Base-by-base conservation (phyloP, 2,113 vertebrate species). In the Saguinus imperator region DNA sequence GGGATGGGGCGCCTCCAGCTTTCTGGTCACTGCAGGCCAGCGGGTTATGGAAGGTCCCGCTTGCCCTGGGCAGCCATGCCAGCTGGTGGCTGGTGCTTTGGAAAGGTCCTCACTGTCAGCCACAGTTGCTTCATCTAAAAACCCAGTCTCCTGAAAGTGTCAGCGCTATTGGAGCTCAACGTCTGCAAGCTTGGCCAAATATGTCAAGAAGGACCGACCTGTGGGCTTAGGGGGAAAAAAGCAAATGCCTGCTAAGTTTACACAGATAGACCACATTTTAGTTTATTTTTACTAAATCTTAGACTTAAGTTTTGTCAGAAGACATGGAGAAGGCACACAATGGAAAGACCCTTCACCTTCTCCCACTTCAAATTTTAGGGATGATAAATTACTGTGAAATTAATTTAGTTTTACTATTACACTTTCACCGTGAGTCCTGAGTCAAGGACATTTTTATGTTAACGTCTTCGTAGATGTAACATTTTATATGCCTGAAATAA, bases 381-480 rank as follows among this genome's bases (percentile, higher is more conserved):
- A 86, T 83, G 77, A 91, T 96, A 95, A 98, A 97, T 97, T 89
- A 92, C 96, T 68, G 0, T 91, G 92, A 97, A 97, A 97, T 97
- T 96, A 96, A 97, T 94, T 97, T 89, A 96, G 94, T 40, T 94
- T 96, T 96, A 95, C 94, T 76, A n/a, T 96, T 94, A 83, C 43
- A 58, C 79, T 90, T 94, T 45, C 64, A 73, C 95, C 70, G 40
- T 95, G 92, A 96, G 73, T 94, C 82, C 48, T 12, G 45, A 94
- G 58, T 73, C 88, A 89, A 86, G 94, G 96, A 97, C 77, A 89
- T 92, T 96, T 92, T 95, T 83, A 85, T 81, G 89, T 95, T 58
- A 55, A 96, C 95, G 87, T 95, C 94, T 97, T 97, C 98, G 90
- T 91, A 95, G 95, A 95, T 92, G 70, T 57, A 87, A 97, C 61